Conservation (phyloP, 1,140 invertebrate species). For the Sinella curviseta region DNA sequence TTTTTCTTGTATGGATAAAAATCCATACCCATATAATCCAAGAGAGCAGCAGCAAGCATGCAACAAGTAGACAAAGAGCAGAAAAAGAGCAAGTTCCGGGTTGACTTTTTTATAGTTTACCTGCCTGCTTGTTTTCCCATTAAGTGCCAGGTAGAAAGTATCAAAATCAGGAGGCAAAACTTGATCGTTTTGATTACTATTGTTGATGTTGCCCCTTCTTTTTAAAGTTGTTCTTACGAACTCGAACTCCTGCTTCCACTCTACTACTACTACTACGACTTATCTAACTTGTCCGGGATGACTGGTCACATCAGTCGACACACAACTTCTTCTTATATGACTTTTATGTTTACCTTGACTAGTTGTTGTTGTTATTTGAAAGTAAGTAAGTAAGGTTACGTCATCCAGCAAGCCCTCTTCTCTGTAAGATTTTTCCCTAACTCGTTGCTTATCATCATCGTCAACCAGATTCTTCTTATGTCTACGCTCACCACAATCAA, state of each 20-base stretch:
- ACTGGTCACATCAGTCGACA: too few species aligned
- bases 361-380: not conserved
- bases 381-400: not conserved
- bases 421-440: not conserved
- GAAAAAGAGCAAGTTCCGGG: constrained; percentile 9
- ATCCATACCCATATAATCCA: too few species aligned
- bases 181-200: not conserved
- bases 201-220: not conserved
- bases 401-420: not conserved
- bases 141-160: not conserved
- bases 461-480: not conserved
- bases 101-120: constrained; percentile 2
- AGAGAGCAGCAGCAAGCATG: too few species aligned
- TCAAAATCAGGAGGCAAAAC: not conserved
- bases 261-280: not conserved
- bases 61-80: too few species aligned
- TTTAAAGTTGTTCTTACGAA: not conserved
- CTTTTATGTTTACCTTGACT: constrained; percentile 12
- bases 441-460: not conserved
- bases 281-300: constrained; percentile 10
- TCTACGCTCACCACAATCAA: too few species aligned
- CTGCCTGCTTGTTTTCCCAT: not conserved
- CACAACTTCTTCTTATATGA: too few species aligned
- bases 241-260: too few species aligned
- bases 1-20: not conserved